Evolutionary conservation across 2,888 invertebrate species (phyloP), one percentile per base, ranked within the genome.

Genomic region (Prosapia bicincta): DNA sequence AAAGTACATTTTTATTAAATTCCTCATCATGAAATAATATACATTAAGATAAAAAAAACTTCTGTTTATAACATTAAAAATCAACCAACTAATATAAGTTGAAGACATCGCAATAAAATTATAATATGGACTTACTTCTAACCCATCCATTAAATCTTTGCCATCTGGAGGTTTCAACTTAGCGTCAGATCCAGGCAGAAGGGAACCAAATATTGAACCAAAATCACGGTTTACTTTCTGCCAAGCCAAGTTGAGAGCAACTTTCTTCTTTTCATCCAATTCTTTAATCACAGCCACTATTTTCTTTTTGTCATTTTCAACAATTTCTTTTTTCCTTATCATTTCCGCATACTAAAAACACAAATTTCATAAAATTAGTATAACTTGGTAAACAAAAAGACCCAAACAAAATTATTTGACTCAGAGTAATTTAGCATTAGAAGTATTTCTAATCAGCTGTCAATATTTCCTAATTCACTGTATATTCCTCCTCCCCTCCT

Each of bases 141-240:
- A 87, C 0, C 99, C 99, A 74, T 95, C 92, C 1, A 96, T 87
- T 76, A 95, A 92, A 10, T 89, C 86, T 81, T 88, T 87, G 1
- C 92, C 93, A n/a, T 89, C 88, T 0, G 91, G 90, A 23, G 97
- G 93, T 77, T 89, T 88, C n/a, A 99, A 88, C 83, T 92, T 90
- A 0, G 98, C 98, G 81, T 92, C 89, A 0, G 98, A 94, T 0
- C 97, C 98, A 1, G 97, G 96, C 81, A 99, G 87, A 78, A 99
- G 87, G 1, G 94, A 92, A 78, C 92, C 90, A 86, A 99, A 99
- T 84, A 99, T 99, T 30, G 95, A 93, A 10, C 96, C 95, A 85
- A 99, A 99, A 87, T 99, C 98, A 83, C 89, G 88, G 83, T 96
- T 96, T 0, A 99, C 97, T 82, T 92, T 91, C 80, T 91, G 89